Base-by-base conservation (phyloP, 2,888 invertebrate genomes). In the Ferdinandea cuprea region DNA sequence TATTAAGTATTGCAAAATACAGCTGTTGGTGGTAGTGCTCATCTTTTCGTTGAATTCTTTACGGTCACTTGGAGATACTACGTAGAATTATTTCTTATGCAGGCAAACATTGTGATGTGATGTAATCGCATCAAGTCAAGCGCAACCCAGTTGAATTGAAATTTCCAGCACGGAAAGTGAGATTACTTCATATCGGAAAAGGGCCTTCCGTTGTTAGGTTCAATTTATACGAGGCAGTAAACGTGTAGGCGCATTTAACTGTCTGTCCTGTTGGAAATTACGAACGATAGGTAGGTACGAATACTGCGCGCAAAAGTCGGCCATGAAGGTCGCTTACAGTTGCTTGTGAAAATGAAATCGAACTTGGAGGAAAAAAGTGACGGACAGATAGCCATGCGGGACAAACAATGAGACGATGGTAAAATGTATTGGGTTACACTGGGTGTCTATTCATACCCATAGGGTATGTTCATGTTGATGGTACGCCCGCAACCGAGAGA, bases 61-160 rank as follows among this genome's bases (percentile, higher is more conserved):
- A 42, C 37, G n/a, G 37, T 3, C 46, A 13, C 28, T 58, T 25
- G 48, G 30, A 66, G 40, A 13, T 40, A 13, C 40, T 54, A 25
- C 44, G 37, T 54, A 9, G 28, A 42, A 42, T 66, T 52, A 25
- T 25, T 25, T 25, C 58, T 37, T 46, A 56, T 17, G 15, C 9
- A 1, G 17, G 17, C 35, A 11, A 40, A 40, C 52, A 4, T n/a
- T n/a, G n/a, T n/a, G n/a, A n/a, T n/a, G 9, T 58, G 63, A 65
- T 74, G 80, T 58, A 80, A 74, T 69, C 63, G 8, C 54, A 17
- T 65, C 52, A 80, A 74, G 74, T 74, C 69, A 80, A 80, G 63
- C 74, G 50, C 35, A 61, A 37, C 68, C 42, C 9, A 48, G 21
- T 40, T 56, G 37, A 69, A 74, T 80, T 63, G 8, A 40, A 17